phyloP scores from a whole-genome alignment of 2,113 vertebrate species.

The Rhinopomastus cyanomelas region DNA sequence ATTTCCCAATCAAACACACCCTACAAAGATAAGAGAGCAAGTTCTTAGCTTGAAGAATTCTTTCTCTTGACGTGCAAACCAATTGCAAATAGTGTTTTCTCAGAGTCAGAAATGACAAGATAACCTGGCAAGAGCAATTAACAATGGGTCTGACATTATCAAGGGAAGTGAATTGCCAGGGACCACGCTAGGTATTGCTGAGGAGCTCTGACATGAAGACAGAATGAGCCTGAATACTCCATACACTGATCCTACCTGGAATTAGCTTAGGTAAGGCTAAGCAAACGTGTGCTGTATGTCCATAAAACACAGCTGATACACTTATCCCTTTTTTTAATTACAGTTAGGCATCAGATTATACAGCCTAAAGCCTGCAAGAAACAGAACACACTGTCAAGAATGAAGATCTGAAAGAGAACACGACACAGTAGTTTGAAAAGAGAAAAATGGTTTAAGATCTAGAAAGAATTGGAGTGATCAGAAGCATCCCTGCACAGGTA shows the following conservation, averaged over 20 bases:
- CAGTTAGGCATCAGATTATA: not conserved
- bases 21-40: not conserved
- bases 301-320: not conserved
- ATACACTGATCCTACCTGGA: not conserved
- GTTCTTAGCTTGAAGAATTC: not conserved
- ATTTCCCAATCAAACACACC: not conserved
- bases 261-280: not conserved
- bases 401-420: not conserved
- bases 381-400: not conserved
- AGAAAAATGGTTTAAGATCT: not conserved
- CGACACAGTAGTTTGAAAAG: not conserved
- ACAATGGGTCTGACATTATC: not conserved
- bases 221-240: not conserved
- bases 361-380: not conserved
- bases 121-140: not conserved
- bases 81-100: not conserved
- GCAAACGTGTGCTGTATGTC: not conserved
- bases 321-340: not conserved
- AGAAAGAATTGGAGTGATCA: not conserved
- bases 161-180: not conserved
- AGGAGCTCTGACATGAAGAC: not conserved
- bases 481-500: not conserved
- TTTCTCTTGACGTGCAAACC: not conserved
- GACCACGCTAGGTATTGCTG: not conserved
- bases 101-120: not conserved